These are phyloP conservation scores for Chloroceryle aenea DNA, from an alignment of 2,113 vertebrate species.

Conservation along the genomic window DNA sequence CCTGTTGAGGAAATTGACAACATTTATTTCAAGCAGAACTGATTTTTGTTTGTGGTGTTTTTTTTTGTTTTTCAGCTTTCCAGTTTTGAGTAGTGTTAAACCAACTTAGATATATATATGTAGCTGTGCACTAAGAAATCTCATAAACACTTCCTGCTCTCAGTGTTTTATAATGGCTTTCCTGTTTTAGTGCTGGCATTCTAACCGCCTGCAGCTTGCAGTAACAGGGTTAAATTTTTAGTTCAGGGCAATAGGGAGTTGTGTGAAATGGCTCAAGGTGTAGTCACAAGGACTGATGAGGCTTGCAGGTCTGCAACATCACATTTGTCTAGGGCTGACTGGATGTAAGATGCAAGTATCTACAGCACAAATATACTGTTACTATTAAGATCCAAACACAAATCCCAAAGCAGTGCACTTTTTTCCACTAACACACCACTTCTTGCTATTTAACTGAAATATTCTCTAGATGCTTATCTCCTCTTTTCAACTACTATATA, in stretches of 20 bases:
- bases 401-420: neutral
- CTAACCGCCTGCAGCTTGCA: neutral
- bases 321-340: neutral
- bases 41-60: too few relatives aligned
- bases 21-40: neutral
- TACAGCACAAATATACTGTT: neutral
- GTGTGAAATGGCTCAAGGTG: neutral
- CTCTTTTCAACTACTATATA: neutral
- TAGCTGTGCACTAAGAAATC: neutral
- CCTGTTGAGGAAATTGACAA: neutral
- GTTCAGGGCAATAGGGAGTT: neutral
- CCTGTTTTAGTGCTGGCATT: neutral
- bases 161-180: neutral
- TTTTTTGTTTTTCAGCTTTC: neutral
- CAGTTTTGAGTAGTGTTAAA: neutral
- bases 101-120: neutral
- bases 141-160: neutral
- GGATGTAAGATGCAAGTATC: neutral
- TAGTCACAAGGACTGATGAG: neutral
- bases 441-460: neutral
- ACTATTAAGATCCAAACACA: neutral
- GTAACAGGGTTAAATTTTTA: constrained; percentile 28
- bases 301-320: neutral
- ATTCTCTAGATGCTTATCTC: neutral
- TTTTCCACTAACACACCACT: neutral